Conservation (phyloP, 1,140 invertebrate genomes). For the Tenebrio molitor region DNA sequence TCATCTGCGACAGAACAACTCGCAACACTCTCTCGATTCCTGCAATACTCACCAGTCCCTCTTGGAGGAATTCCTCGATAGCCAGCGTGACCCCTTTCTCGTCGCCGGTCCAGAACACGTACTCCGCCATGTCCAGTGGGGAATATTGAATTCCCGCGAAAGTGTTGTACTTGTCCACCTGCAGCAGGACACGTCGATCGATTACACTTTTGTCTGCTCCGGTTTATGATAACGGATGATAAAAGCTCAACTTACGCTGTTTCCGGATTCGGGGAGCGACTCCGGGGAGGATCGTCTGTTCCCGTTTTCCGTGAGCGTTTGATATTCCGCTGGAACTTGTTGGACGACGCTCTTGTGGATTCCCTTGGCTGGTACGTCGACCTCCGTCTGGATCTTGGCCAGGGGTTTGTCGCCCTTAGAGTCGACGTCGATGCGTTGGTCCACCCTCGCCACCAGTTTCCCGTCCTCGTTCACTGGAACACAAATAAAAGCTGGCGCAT, state of each 20-base stretch:
- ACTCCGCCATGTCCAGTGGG: conserved; percentile 81
- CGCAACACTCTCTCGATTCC: no score
- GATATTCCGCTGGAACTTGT: conserved; percentile 44
- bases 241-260: conserved; percentile 24
- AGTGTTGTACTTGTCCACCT: conserved; percentile 63
- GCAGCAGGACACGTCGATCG: conserved; percentile 40
- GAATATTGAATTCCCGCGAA: conserved; percentile 74
- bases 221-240: no score
- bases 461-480: conserved; percentile 67
- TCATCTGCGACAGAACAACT: conserved; percentile 70
- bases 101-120: conserved; percentile 84
- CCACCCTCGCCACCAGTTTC: conserved; percentile 67
- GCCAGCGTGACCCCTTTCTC: conserved; percentile 80
- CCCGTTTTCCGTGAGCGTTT: conserved; percentile 52
- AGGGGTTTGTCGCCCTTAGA: conserved; percentile 59
- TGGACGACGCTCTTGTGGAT: conserved; percentile 64
- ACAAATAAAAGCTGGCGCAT: conserved; percentile 18
- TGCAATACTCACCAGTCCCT: conserved; percentile 73
- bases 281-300: conserved; percentile 51
- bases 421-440: conserved; percentile 67
- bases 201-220: no score
- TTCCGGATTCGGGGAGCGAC: conserved; percentile 19
- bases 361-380: conserved; percentile 68
- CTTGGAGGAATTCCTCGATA: conserved; percentile 79
- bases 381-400: conserved; percentile 65